Conservation (phyloP, 2,797 vertebrate species). For the Acomys russatus region DNA sequence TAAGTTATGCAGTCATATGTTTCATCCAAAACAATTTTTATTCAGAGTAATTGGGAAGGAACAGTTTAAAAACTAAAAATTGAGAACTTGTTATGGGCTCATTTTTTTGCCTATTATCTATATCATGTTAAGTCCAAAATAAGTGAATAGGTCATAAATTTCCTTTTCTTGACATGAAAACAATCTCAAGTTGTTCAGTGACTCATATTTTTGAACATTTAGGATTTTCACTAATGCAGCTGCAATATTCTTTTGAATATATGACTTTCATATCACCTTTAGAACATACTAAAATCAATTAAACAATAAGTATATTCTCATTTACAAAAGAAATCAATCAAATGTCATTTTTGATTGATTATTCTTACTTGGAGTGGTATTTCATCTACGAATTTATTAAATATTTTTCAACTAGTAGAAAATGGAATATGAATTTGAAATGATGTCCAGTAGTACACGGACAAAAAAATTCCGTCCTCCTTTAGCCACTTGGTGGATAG, state of each 20-base stretch:
- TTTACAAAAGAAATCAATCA: constrained; percentile 88
- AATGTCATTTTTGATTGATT: constrained; percentile 88
- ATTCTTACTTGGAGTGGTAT: constrained; percentile 83
- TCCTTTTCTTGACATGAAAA: constrained; percentile 55
- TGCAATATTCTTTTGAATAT: constrained; percentile 79
- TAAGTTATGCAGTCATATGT: constrained; percentile 83
- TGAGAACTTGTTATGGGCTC: constrained; percentile 66
- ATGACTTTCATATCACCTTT: constrained; percentile 87
- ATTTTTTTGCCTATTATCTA: constrained; percentile 40
- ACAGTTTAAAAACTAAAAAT: constrained; percentile 80
- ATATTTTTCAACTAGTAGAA: constrained; percentile 86
- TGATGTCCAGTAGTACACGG: constrained; percentile 78
- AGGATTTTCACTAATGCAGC: constrained; percentile 75
- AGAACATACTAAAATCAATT: constrained; percentile 87
- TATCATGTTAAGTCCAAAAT: constrained; percentile 62
- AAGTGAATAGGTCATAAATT: constrained; percentile 71
- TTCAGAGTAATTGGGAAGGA: constrained; percentile 75
- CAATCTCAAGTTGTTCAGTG: constrained; percentile 70
- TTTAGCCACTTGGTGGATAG: constrained; percentile 70
- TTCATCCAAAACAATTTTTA: constrained; percentile 84
- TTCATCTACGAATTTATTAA: constrained; percentile 88
- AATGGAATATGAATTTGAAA: constrained; percentile 83
- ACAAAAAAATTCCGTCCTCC: constrained; percentile 77
- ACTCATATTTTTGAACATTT: constrained; percentile 78
- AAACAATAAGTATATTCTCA: constrained; percentile 86